These are phyloP conservation scores for Bradypodion ventrale DNA, from an alignment of 2,797 vertebrate species.

Conservation along the genomic window DNA sequence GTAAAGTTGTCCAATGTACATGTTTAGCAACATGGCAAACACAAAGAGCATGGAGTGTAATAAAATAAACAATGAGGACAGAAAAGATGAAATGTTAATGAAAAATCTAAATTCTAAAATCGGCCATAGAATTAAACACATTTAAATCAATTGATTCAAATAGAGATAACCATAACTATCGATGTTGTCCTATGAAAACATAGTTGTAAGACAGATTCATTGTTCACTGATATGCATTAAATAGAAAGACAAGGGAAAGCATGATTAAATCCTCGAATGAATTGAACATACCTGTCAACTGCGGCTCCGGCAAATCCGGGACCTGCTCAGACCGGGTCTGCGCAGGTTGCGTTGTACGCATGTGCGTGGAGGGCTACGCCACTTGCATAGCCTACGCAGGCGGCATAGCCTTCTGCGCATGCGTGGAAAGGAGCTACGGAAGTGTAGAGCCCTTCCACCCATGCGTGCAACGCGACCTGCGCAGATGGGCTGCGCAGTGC, in stretches of 20 bases:
- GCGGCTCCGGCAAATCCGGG: too few relatives aligned
- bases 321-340: too few relatives aligned
- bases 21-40: not conserved
- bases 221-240: not conserved
- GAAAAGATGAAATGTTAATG: too few relatives aligned
- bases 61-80: not conserved
- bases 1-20: not conserved
- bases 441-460: too few relatives aligned
- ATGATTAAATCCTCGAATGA: not conserved
- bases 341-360: too few relatives aligned
- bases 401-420: too few relatives aligned
- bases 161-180: not conserved
- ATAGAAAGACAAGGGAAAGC: not conserved
- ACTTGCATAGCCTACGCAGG: too few relatives aligned
- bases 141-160: not conserved
- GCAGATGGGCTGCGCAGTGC: too few relatives aligned
- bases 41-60: not conserved
- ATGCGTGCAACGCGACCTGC: too few relatives aligned
- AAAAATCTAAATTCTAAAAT: not conserved
- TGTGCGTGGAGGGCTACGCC: too few relatives aligned
- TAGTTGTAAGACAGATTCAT: not conserved
- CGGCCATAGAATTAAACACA: not conserved
- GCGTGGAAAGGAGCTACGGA: too few relatives aligned
- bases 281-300: too few relatives aligned
- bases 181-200: not conserved